These are phyloP conservation scores for Axis porcinus DNA, from an alignment of 2,113 vertebrate genomes.

Conservation along the genomic window DNA sequence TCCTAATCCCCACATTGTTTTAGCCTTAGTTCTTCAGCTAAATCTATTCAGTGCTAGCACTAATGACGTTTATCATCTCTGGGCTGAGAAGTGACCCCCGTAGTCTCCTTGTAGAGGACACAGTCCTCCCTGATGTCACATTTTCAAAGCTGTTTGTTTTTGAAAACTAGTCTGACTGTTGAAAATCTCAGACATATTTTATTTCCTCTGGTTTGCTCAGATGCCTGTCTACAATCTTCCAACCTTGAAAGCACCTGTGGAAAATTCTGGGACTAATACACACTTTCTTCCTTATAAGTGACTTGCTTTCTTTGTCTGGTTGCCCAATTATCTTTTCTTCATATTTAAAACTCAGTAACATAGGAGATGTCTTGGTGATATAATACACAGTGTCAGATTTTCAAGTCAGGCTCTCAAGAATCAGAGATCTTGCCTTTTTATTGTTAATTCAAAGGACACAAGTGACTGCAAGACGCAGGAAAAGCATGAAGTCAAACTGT, in stretches of 20 bases:
- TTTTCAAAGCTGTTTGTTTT: not conserved
- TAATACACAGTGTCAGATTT: not conserved
- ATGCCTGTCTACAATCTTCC: not conserved
- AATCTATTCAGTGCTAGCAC: not conserved
- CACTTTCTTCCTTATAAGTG: not conserved
- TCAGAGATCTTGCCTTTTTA: not conserved
- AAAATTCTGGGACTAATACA: not conserved
- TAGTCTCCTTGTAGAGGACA: not conserved
- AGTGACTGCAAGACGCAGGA: not conserved
- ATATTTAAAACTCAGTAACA: not conserved
- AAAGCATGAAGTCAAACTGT: not conserved
- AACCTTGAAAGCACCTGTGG: not conserved
- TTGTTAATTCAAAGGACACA: not conserved
- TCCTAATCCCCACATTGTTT: not conserved
- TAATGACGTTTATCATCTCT: not conserved
- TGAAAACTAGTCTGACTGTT: not conserved
- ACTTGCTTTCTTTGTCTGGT: not conserved
- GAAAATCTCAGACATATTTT: not conserved
- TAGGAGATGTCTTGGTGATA: not conserved
- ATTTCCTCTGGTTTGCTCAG: not conserved
- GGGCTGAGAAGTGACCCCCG: not conserved
- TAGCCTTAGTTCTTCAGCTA: not conserved
- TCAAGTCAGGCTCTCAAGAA: not conserved
- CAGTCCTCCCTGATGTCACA: not conserved
- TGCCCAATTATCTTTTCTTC: not conserved